A percentile compares a stretch with the other conserved stretches of the same genome.
These are phyloP conservation scores for Triplophysa siluroides DNA, from an alignment of 2,113 vertebrate species.

Conservation along the genomic window DNA sequence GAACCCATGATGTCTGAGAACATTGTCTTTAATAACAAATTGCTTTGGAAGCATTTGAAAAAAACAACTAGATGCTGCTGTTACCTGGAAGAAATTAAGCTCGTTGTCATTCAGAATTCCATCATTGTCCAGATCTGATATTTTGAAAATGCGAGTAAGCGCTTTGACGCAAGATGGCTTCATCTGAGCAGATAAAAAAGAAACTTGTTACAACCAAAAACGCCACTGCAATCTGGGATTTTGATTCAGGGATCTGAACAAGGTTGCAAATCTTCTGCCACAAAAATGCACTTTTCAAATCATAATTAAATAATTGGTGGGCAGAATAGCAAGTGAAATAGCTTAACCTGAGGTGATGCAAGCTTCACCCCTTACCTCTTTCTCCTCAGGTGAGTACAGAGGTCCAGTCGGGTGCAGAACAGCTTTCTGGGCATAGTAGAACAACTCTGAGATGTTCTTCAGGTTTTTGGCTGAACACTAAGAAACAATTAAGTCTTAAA, in stretches of 20 bases:
- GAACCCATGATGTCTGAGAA: background rate
- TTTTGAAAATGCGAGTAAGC: slow-evolving; percentile 96
- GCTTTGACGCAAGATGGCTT: slow-evolving; percentile 93
- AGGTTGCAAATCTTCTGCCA: background rate
- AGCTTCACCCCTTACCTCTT: slow-evolving; percentile 81
- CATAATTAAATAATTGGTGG: background rate
- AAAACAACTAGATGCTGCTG: background rate
- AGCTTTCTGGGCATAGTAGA: slow-evolving; percentile 99
- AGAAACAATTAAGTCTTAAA: slow-evolving; percentile 47
- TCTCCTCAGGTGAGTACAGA: slow-evolving; percentile 96
- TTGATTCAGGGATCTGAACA: too few species aligned
- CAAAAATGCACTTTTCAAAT: background rate
- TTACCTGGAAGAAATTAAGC: slow-evolving; percentile 98
- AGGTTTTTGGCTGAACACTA: slow-evolving; percentile 99
- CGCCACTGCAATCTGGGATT: background rate
- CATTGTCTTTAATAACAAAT: background rate
- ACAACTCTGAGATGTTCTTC: slow-evolving; percentile 99
- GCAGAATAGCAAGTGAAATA: background rate
- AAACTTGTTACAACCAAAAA: background rate
- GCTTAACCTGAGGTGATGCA: background rate
- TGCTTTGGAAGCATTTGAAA: background rate
- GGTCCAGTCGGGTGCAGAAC: slow-evolving; percentile 97
- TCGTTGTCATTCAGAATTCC: slow-evolving; percentile 96
- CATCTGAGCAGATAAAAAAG: slow-evolving; percentile 77
- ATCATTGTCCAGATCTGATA: slow-evolving; percentile 97